These are phyloP conservation scores for Saccostrea cuccullata DNA, from an alignment of 1,140 invertebrate species.

Conservation along the genomic window DNA sequence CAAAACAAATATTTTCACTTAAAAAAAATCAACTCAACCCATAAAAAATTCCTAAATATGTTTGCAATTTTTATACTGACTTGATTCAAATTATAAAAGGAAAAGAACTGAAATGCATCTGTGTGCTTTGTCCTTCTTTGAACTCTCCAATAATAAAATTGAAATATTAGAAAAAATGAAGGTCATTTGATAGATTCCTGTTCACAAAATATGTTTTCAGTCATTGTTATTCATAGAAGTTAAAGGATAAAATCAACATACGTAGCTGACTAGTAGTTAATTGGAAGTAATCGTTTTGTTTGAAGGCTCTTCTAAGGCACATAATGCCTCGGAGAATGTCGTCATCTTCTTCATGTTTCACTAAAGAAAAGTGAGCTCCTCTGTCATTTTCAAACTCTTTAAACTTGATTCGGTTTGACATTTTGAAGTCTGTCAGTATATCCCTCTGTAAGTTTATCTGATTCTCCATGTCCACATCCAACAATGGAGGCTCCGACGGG, in stretches of 20 bases:
- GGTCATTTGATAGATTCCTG: too few species aligned
- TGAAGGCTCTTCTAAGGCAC: conserved; percentile 14
- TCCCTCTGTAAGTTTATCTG: not conserved
- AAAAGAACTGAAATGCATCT: too few species aligned
- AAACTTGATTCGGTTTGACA: conserved; percentile 4
- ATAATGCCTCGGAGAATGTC: not conserved
- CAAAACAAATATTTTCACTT: not conserved
- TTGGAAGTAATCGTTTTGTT: conserved; percentile 36
- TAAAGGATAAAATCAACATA: not conserved
- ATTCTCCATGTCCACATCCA: conserved; percentile 39
- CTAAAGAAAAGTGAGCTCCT: conserved; percentile 7
- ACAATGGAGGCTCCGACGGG: not conserved
- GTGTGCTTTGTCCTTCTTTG: too few species aligned
- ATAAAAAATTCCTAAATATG: too few species aligned
- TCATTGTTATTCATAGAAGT: not conserved
- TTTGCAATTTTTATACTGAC: too few species aligned
- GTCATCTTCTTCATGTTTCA: not conserved
- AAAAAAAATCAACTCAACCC: too few species aligned
- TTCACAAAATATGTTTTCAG: too few species aligned
- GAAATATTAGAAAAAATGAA: too few species aligned
- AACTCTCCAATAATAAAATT: too few species aligned
- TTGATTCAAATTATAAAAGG: too few species aligned
- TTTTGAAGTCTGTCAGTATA: conserved; percentile 19
- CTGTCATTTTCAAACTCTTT: conserved; percentile 20
- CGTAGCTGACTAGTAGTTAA: not conserved